These are phyloP conservation scores for Oceanites oceanicus DNA, from an alignment of 2,113 vertebrate genomes.

Conservation along the genomic window DNA sequence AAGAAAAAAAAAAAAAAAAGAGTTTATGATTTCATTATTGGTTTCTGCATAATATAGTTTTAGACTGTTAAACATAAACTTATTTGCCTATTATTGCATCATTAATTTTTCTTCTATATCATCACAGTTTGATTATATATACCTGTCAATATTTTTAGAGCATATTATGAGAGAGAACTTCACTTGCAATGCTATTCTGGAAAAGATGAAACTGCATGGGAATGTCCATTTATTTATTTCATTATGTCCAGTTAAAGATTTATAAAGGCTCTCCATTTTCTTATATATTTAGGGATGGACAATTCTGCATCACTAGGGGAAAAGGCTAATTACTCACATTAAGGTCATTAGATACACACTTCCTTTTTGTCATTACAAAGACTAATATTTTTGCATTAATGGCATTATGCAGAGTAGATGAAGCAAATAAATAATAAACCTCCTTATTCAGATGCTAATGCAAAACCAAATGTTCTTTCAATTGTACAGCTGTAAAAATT, in stretches of 20 bases:
- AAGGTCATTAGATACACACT: conserved; percentile 71
- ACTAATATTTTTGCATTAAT: conserved; percentile 67
- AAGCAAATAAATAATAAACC: conserved; percentile 68
- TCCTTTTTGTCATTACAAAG: conserved; percentile 68
- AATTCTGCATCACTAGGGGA: conserved; percentile 54
- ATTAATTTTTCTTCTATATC: conserved; percentile 39
- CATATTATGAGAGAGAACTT: not conserved
- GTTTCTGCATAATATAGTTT: conserved; percentile 26
- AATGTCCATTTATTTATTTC: not conserved
- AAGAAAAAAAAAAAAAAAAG: not conserved
- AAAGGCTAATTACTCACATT: conserved; percentile 68
- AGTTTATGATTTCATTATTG: conserved; percentile 23
- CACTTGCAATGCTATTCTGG: not conserved
- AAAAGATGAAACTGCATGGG: not conserved
- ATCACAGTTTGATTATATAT: conserved; percentile 41
- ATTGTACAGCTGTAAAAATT: conserved; percentile 58
- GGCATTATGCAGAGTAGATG: conserved; percentile 38
- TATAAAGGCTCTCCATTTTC: conserved; percentile 51
- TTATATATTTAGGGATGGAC: conserved; percentile 56
- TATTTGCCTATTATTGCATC: conserved; percentile 26
- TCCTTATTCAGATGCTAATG: conserved; percentile 40
- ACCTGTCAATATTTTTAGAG: conserved; percentile 50
- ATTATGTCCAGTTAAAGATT: conserved; percentile 13
- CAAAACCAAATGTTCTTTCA: conserved; percentile 54
- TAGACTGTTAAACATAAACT: conserved; percentile 39